Percentiles rank a stretch among this genome's conserved stretches.
phyloP scores from a whole-genome alignment of 2,888 invertebrate species.

The Miltochrista miniata region DNA sequence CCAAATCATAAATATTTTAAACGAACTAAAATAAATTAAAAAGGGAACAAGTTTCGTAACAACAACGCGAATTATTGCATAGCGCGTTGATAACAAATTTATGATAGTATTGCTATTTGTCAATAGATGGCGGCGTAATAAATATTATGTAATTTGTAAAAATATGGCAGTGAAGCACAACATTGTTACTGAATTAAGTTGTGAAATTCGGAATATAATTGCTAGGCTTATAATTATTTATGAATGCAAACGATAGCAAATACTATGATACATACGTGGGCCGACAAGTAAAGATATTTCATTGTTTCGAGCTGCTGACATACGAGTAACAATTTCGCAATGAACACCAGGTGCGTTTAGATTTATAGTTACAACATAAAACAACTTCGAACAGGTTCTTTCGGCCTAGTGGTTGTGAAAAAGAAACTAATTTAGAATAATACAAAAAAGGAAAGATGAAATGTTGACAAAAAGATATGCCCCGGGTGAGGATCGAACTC shows the following conservation, averaged over 20 bases:
- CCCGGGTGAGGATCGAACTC: slow-evolving; percentile 98
- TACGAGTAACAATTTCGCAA: slow-evolving; percentile 48
- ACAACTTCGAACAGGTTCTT: slow-evolving; percentile 25
- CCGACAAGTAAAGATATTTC: slow-evolving; percentile 47
- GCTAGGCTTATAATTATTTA: slow-evolving; percentile 51
- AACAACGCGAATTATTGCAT: too few relatives aligned
- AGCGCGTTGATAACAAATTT: too few relatives aligned
- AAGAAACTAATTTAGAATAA: slow-evolving; percentile 15
- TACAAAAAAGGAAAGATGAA: slow-evolving; percentile 9
- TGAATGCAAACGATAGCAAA: slow-evolving; percentile 52
- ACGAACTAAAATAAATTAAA: too few relatives aligned
- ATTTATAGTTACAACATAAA: slow-evolving; percentile 34
- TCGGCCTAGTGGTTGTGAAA: slow-evolving; percentile 24
- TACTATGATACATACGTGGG: slow-evolving; percentile 53
- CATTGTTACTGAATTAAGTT: slow-evolving; percentile 32
- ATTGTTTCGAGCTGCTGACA: slow-evolving; percentile 55
- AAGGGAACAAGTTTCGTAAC: too few relatives aligned
- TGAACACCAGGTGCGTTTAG: slow-evolving; percentile 41
- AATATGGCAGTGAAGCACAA: slow-evolving; percentile 25
- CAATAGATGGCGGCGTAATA: slow-evolving; percentile 53
- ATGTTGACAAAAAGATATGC: slow-evolving; percentile 71
- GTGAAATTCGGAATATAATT: slow-evolving; percentile 45
- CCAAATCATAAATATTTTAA: too few relatives aligned
- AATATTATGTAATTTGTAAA: slow-evolving; percentile 34
- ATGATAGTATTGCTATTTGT: slow-evolving; percentile 30